phyloP scores from a whole-genome alignment of 2,797 vertebrate genomes.

The Sphenodon punctatus region DNA sequence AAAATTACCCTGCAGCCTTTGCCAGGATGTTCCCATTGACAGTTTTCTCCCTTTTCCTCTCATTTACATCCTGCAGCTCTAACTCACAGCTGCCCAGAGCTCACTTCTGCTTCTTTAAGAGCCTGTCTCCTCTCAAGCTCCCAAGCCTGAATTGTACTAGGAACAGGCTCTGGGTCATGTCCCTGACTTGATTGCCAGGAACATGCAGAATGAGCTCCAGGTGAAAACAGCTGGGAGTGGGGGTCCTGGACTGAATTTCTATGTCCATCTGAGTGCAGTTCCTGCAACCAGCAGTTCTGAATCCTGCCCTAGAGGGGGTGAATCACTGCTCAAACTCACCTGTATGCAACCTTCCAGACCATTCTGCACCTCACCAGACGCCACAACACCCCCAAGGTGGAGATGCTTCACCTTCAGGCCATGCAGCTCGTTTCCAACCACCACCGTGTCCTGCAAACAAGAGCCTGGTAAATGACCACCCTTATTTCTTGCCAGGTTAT shows the following conservation, averaged over 20 bases:
- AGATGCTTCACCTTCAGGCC: conserved; percentile 96
- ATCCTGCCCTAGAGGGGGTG: too few species aligned
- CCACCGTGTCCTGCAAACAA: conserved; percentile 86
- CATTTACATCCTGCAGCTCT: not conserved
- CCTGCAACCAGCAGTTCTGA: not conserved
- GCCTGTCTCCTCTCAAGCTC: not conserved
- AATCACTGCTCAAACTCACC: conserved; percentile 78
- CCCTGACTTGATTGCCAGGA: too few species aligned
- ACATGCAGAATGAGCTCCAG: too few species aligned
- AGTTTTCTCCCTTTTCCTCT: not conserved
- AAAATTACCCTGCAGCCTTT: not conserved
- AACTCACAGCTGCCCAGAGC: not conserved
- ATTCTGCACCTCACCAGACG: conserved; percentile 87
- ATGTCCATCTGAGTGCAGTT: not conserved
- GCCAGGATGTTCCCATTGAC: not conserved
- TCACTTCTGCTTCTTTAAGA: not conserved
- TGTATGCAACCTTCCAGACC: conserved; percentile 96
- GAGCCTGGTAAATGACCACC: not conserved
- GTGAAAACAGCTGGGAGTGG: too few species aligned
- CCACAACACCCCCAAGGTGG: conserved; percentile 91
- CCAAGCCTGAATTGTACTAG: not conserved
- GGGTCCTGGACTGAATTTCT: not conserved
- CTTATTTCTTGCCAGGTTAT: too few species aligned
- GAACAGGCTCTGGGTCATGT: not conserved
- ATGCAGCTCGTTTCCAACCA: conserved; percentile 92